phyloP scores from a whole-genome alignment of 2,113 vertebrate species.

The Nycticebus coucang region DNA sequence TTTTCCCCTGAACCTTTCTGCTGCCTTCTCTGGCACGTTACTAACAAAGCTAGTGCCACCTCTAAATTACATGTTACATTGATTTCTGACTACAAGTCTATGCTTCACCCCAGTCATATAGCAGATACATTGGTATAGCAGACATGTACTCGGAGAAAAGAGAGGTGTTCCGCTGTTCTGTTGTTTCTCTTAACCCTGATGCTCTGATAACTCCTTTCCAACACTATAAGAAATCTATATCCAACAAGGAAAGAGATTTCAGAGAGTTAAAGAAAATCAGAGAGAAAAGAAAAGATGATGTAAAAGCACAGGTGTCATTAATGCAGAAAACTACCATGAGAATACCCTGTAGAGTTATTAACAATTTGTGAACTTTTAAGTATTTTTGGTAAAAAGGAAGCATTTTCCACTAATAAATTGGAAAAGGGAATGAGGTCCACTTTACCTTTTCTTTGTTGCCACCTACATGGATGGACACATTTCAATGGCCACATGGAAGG shows the following conservation, averaged over 20 bases:
- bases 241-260: neutral
- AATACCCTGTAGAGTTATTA: neutral
- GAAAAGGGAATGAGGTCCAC: neutral
- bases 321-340: neutral
- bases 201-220: neutral
- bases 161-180: neutral
- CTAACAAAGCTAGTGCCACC: neutral
- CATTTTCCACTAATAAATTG: neutral
- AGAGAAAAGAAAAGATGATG: neutral
- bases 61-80: neutral
- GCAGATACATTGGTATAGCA: neutral
- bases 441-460: neutral
- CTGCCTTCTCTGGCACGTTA: neutral
- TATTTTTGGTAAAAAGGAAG: neutral
- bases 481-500: neutral
- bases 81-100: neutral
- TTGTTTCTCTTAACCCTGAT: neutral
- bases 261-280: neutral
- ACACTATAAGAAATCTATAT: neutral
- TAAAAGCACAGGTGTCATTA: neutral
- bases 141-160: neutral
- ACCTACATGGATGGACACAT: neutral
- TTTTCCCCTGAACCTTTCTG: neutral
- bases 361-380: neutral
- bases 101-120: neutral